Percentiles rank a stretch among this genome's conserved stretches.
Conservation (phyloP, 2,888 invertebrate species). For the Nomada lathburiana region DNA sequence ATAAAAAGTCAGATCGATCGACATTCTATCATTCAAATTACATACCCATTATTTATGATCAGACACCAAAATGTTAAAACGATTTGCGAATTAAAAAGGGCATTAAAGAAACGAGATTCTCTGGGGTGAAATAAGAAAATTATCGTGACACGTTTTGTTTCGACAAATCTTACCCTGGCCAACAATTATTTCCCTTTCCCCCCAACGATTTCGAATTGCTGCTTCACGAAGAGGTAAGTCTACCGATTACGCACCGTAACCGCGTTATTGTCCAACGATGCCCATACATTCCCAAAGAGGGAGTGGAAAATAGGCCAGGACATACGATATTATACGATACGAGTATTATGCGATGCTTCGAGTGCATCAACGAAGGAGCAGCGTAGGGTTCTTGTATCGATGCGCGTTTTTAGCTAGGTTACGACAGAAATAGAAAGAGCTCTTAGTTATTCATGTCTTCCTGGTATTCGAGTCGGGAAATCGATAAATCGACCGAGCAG, state of each 20-base stretch:
- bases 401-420: slow-evolving; percentile 65
- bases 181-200: background rate
- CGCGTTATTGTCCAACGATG: background rate
- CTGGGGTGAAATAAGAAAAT: too few relatives aligned
- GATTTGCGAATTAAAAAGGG: too few relatives aligned
- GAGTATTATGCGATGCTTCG: background rate
- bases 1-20: slow-evolving; percentile 68
- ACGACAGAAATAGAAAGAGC: slow-evolving; percentile 77
- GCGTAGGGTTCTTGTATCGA: slow-evolving; percentile 43
- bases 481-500: slow-evolving; percentile 81
- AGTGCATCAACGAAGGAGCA: slow-evolving; percentile 11
- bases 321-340: background rate
- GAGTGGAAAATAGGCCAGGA: slow-evolving; percentile 35
- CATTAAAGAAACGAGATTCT: too few relatives aligned
- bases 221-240: background rate
- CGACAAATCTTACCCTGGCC: background rate
- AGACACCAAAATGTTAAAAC: too few relatives aligned
- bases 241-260: background rate
- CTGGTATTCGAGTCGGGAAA: slow-evolving; percentile 77
- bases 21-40: background rate
- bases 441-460: slow-evolving; percentile 81
- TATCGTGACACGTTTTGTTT: background rate
- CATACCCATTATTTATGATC: background rate
- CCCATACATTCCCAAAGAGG: background rate
- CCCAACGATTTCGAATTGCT: background rate